Evolutionary conservation across 2,888 invertebrate species (phyloP).

Genomic region (Drosophila imparisetae): DNA sequence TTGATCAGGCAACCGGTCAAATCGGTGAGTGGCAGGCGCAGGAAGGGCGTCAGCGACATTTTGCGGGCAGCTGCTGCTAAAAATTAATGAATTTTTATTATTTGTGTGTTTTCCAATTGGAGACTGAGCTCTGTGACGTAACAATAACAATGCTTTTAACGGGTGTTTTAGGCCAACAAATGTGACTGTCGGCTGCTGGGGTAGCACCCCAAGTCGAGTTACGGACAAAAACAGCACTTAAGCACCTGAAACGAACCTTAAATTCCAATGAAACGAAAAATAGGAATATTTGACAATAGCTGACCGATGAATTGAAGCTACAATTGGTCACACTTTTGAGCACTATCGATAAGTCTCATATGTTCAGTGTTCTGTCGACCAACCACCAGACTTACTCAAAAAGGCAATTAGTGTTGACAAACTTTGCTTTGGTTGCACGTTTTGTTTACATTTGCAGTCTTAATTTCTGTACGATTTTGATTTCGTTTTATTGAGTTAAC

Average conservation of each 20-base stretch:
- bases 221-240: background rate
- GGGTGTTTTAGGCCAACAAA: background rate
- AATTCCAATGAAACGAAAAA: conserved; percentile 46
- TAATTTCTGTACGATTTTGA: conserved; percentile 1
- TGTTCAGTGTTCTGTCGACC: background rate
- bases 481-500: conserved; percentile 18
- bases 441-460: conserved; percentile 48
- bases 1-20: conserved; percentile 88
- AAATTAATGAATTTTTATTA: conserved; percentile 2
- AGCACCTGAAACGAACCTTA: conserved; percentile 46
- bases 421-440: conserved; percentile 35
- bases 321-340: conserved; percentile 27
- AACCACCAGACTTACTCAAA: background rate
- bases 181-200: background rate
- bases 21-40: conserved; percentile 90
- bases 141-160: conserved; percentile 60
- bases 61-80: conserved; percentile 34
- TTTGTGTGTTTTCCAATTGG: conserved; percentile 1
- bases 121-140: conserved; percentile 72
- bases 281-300: conserved; percentile 47
- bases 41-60: conserved; percentile 88
- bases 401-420: conserved; percentile 26
- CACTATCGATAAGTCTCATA: background rate
- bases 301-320: conserved; percentile 20
- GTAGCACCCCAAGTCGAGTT: background rate